Evolutionary conservation across 2,797 vertebrate species (phyloP).

Genomic region (Protonibea diacanthus): DNA sequence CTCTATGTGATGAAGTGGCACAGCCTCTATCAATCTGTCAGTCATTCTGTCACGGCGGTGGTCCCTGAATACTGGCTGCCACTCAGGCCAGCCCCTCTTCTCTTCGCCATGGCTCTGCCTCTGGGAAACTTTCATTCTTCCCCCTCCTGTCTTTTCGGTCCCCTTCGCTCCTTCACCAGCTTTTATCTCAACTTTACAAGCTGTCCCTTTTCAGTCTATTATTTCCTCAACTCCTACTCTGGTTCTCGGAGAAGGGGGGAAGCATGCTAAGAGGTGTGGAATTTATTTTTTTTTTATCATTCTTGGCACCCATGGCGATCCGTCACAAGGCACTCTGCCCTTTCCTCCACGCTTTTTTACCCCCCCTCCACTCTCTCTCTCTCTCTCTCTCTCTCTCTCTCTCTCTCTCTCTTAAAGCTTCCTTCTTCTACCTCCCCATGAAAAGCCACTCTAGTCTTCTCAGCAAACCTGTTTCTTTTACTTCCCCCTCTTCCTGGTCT

Average conservation of each 20-base stretch:
- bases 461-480: slow-evolving; percentile 44
- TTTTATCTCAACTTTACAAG: slow-evolving; percentile 86
- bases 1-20: slow-evolving; percentile 83
- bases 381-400: slow-evolving; percentile 45
- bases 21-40: slow-evolving; percentile 84
- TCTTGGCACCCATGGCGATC: slow-evolving; percentile 82
- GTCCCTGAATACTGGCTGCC: slow-evolving; percentile 81
- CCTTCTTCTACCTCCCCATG: slow-evolving; percentile 49
- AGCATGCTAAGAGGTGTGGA: slow-evolving; percentile 80
- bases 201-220: slow-evolving; percentile 82
- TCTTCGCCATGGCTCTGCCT: slow-evolving; percentile 66
- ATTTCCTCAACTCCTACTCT: slow-evolving; percentile 79
- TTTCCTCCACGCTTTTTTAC: slow-evolving; percentile 62
- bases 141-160: slow-evolving; percentile 64
- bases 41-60: slow-evolving; percentile 78
- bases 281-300: slow-evolving; percentile 60
- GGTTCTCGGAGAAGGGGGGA: slow-evolving; percentile 55
- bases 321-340: slow-evolving; percentile 78
- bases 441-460: slow-evolving; percentile 52
- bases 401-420: slow-evolving; percentile 53
- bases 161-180: slow-evolving; percentile 68
- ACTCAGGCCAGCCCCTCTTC: slow-evolving; percentile 74
- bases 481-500: slow-evolving; percentile 16
- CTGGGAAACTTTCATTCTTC: slow-evolving; percentile 78
- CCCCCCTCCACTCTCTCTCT: slow-evolving; percentile 29